These are phyloP conservation scores for Nomada goodeniana DNA, from an alignment of 2,888 invertebrate species.

Conservation along the genomic window DNA sequence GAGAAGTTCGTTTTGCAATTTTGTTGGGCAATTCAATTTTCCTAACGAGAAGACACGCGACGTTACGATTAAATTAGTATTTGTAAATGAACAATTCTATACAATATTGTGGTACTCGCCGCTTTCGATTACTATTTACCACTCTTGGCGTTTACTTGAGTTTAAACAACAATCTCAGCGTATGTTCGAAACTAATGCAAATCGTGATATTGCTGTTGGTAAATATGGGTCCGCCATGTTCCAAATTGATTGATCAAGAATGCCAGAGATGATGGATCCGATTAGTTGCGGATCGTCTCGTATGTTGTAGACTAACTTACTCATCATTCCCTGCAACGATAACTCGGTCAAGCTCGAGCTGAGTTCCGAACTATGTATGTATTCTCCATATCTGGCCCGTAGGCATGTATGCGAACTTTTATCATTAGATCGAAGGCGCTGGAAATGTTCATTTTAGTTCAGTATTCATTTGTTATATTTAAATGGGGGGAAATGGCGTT, in stretches of 20 bases:
- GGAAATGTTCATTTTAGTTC: too few species aligned
- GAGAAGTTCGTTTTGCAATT: constrained; percentile 7
- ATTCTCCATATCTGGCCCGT: not conserved
- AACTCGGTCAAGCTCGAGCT: constrained; percentile 49
- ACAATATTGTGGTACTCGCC: too few species aligned
- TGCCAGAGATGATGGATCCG: constrained; percentile 67
- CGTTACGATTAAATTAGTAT: not conserved
- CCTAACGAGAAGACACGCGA: not conserved
- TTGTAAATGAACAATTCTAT: too few species aligned
- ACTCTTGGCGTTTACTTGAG: too few species aligned
- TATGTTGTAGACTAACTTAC: constrained; percentile 50
- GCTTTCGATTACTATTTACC: too few species aligned
- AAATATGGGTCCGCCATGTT: constrained; percentile 27
- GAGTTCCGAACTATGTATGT: not conserved
- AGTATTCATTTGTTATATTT: too few species aligned
- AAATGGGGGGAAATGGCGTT: too few species aligned
- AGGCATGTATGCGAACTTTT: not conserved
- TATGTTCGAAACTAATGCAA: constrained; percentile 25
- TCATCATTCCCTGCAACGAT: not conserved
- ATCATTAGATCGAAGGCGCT: not conserved
- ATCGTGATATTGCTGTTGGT: not conserved
- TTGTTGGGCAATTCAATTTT: not conserved
- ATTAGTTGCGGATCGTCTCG: constrained; percentile 70
- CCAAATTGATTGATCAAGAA: constrained; percentile 60
- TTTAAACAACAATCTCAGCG: constrained; percentile 25